A percentile compares a stretch with the other conserved stretches of the same genome.
phyloP scores from a whole-genome alignment of 1,140 invertebrate genomes.

The Pogonognathellus flavescens region DNA sequence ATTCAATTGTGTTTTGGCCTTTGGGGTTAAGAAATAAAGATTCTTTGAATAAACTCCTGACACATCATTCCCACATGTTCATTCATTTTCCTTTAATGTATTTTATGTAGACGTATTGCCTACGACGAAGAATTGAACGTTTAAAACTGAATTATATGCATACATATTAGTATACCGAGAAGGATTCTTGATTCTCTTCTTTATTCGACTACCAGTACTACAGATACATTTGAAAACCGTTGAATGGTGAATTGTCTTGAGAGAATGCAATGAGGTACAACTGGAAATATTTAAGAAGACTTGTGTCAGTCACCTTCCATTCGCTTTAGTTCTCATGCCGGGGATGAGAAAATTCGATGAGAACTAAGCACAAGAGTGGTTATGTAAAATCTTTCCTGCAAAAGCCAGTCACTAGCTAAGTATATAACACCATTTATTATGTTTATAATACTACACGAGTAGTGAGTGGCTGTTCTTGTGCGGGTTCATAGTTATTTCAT shows the following conservation, averaged over 20 bases:
- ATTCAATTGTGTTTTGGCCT: too few relatives aligned
- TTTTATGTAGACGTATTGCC: too few relatives aligned
- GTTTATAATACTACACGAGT: neutral
- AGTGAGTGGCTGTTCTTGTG: neutral
- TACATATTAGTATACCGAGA: too few relatives aligned
- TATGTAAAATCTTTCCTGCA: conserved; percentile 29
- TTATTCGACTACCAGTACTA: neutral
- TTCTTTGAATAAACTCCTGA: too few relatives aligned
- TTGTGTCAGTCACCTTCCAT: conserved; percentile 52
- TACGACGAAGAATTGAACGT: too few relatives aligned
- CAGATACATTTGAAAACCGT: neutral
- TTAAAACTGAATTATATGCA: neutral
- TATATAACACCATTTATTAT: neutral
- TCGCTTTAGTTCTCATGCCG: conserved; percentile 24
- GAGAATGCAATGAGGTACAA: conserved; percentile 48
- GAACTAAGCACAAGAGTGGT: conserved; percentile 27
- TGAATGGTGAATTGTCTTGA: conserved; percentile 28
- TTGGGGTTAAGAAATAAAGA: too few relatives aligned
- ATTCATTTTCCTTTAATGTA: too few relatives aligned
- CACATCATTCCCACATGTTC: too few relatives aligned
- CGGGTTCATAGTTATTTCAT: neutral
- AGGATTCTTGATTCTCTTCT: neutral
- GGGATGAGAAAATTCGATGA: conserved; percentile 49
- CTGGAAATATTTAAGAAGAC: conserved; percentile 29
- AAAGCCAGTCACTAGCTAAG: neutral